Conservation (phyloP, 2,797 vertebrate species). For the Neostethus bicornis region DNA sequence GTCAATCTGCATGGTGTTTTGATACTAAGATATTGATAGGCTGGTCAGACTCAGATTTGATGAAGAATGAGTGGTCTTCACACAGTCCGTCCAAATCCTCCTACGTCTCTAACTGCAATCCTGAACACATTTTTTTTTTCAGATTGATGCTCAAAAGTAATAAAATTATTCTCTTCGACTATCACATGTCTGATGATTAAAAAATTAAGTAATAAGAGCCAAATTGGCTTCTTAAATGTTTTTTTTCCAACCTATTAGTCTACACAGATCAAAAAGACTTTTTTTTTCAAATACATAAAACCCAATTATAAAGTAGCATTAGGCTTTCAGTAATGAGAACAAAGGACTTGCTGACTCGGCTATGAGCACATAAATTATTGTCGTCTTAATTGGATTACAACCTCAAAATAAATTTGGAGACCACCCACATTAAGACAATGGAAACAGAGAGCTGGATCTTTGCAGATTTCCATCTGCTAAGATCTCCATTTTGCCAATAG, state of each 20-base stretch:
- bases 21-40: background rate
- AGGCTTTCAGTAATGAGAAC: conserved; percentile 56
- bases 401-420: conserved; percentile 71
- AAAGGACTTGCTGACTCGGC: conserved; percentile 62
- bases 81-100: too few relatives aligned
- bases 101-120: conserved; percentile 59
- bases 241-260: conserved; percentile 35
- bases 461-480: conserved; percentile 67
- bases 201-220: conserved; percentile 31
- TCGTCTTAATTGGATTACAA: conserved; percentile 75
- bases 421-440: conserved; percentile 71
- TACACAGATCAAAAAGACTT: conserved; percentile 30
- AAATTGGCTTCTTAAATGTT: conserved; percentile 43
- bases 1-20: conserved; percentile 1
- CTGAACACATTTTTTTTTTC: conserved; percentile 28
- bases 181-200: conserved; percentile 8
- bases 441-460: conserved; percentile 54
- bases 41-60: conserved; percentile 5
- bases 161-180: background rate
- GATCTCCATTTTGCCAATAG: conserved; percentile 59
- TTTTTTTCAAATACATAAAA: conserved; percentile 4
- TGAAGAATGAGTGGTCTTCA: conserved; percentile 14
- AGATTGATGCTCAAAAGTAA: conserved; percentile 14
- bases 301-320: conserved; percentile 55
- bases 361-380: conserved; percentile 60